Base-by-base conservation (phyloP, 1,140 invertebrate genomes). In the Drosophila punjabiensis region DNA sequence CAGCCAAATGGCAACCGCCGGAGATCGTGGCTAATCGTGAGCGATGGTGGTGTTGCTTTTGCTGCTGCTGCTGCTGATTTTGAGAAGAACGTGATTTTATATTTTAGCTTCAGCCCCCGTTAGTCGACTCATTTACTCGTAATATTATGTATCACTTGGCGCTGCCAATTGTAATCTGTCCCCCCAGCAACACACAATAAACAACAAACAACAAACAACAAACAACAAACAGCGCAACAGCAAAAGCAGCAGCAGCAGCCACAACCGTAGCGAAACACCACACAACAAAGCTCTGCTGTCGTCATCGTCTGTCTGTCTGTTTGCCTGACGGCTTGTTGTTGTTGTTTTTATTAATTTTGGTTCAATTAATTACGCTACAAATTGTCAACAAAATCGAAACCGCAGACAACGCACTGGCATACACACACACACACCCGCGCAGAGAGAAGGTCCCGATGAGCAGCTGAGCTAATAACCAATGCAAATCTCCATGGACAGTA, bases 331-430 rank as follows among this genome's bases (percentile, higher is more conserved):
- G 20, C 48, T 68, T 60, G 69, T 62, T 76, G 77, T 62, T 76
- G 77, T 78, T 85, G 76, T 74, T 81, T 89, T 88, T 88, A 89
- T 89, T 88, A 89, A 88, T 89, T 88, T 85, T 68, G 60, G 65
- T 79, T 89, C 75, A 88, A 88, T 88, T 85, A 88, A 88, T 88
- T 88, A 89, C 74, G 69, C 70, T 89, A 81, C 85, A 89, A 88
- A 85, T 89, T 88, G 85, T 89, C 85, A 88, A 85, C 85, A 86
- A 86, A 82, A 76, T 74, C 82, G 75, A 59, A 85, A 74, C 73
- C 82, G 52, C 81, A 84, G 66, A 78, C 70, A 74, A 63, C 58
- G 66, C 64, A 37, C 64, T 39, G 65, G n/a, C 9, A 24, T 24
- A 67, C 39, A 66, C 35, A 52, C 24, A 67, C 39, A 66, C 35